Evolutionary conservation across 2,113 vertebrate genomes (phyloP), one percentile per base, ranked within the genome.

Genomic region (Delphinus delphis): DNA sequence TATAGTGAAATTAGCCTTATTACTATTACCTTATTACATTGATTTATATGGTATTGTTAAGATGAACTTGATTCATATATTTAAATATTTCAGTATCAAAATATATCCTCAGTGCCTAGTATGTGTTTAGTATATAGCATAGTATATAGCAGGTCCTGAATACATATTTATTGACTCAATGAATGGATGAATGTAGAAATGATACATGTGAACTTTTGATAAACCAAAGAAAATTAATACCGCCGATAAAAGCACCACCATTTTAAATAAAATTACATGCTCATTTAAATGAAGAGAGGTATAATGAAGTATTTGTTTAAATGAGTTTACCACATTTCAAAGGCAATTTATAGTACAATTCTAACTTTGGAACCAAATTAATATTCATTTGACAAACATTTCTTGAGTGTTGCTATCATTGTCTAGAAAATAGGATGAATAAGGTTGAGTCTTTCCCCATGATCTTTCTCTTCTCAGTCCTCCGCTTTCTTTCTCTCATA

Each of bases 241-340:
- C 12, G 79, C 17, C 36, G 36, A 70, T 53, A 62, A 84, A 89
- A 77, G 13, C 47, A n/a, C 25, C 12, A 73, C 6, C 33, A 88
- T 83, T 88, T 91, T 44, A 53, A 90, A 50, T 87, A 90, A 63
- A 80, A 90, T 93, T 68, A n/a, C 84, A 44, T 92, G 65, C 8
- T 18, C 28, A 63, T 82, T 71, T 81, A 63, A 94, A 70, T 47
- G 36, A 92, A 94, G 60, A 23, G 68, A 38, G 6, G 5, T 44
- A 81, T 31, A 88, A 65, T 82, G 18, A 62, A 63, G 28, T 84
- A 65, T 65, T 83, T 95, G n/a, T 83, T 92, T 74, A 62, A 79
- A 13, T 94, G 25, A 2, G 5, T 81, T 94, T 82, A 76, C 74
- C 55, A 41, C 12, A 77, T 74, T 91, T 81, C 10, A 65, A 58